phyloP scores from a whole-genome alignment of 2,888 invertebrate genomes.

The Nemotelus pantherinus region DNA sequence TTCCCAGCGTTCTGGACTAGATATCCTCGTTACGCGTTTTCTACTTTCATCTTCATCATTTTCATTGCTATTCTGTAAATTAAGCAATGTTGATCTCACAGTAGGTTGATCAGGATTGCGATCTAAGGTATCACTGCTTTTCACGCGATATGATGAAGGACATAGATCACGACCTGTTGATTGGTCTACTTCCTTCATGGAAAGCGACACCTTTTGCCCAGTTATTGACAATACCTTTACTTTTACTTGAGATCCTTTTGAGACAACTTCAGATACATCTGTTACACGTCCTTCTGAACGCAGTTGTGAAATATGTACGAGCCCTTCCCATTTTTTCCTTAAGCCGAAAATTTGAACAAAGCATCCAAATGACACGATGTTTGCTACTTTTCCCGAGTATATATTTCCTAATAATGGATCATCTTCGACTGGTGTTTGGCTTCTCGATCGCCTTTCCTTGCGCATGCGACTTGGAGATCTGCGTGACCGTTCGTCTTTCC shows the following conservation, averaged over 20 bases:
- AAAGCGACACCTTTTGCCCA: conserved; percentile 94
- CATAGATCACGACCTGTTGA: conserved; percentile 93
- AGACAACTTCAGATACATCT: conserved; percentile 92
- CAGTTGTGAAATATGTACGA: conserved; percentile 96
- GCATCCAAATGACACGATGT: conserved; percentile 97
- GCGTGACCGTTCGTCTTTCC: conserved; percentile 55
- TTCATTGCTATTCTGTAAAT: conserved; percentile 69
- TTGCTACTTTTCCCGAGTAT: conserved; percentile 92
- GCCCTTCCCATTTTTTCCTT: conserved; percentile 89
- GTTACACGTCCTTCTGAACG: conserved; percentile 93
- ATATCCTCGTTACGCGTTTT: conserved; percentile 88
- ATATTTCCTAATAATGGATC: conserved; percentile 86
- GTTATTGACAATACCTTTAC: conserved; percentile 92
- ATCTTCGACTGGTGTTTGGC: conserved; percentile 68
- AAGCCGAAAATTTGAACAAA: conserved; percentile 96
- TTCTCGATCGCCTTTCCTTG: conserved; percentile 56
- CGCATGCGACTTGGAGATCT: conserved; percentile 65
- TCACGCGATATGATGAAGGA: conserved; percentile 78
- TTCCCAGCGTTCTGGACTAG: conserved; percentile 98
- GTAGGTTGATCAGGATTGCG: conserved; percentile 94
- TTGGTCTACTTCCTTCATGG: conserved; percentile 99
- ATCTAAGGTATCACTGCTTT: conserved; percentile 68
- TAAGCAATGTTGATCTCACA: conserved; percentile 69
- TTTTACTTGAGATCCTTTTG: conserved; percentile 87
- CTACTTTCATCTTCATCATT: conserved; percentile 84